Evolutionary conservation across 2,797 vertebrate species (phyloP).

Genomic region (Luscinia luscinia): DNA sequence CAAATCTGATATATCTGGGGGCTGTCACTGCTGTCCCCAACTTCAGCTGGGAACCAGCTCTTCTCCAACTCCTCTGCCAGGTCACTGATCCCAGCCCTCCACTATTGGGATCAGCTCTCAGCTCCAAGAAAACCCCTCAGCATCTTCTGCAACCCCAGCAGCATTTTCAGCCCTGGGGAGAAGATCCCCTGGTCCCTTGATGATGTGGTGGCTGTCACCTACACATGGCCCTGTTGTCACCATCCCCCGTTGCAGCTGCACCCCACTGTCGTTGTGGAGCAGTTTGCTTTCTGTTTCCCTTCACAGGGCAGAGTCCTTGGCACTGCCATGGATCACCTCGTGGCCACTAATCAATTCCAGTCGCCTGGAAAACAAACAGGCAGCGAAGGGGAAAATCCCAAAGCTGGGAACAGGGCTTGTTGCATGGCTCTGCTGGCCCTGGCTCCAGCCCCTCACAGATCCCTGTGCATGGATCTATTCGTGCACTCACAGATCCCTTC

Average conservation of each 20-base stretch:
- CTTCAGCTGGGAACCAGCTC: background rate
- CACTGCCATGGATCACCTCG: background rate
- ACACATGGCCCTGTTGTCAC: background rate
- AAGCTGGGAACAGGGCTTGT: background rate
- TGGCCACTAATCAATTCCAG: background rate
- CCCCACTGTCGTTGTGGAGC: background rate
- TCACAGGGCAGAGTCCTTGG: background rate
- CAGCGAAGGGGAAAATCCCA: background rate
- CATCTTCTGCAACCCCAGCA: background rate
- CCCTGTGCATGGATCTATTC: fast-evolving
- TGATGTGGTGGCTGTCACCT: background rate
- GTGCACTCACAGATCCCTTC: background rate
- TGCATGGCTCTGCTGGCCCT: background rate
- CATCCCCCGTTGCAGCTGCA: fast-evolving
- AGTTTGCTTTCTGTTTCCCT: background rate
- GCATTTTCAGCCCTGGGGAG: background rate
- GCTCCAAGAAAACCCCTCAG: background rate
- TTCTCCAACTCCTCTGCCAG: fast-evolving
- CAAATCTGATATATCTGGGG: fast-evolving
- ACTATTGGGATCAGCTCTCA: background rate
- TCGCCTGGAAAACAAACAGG: background rate
- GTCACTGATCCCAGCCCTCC: background rate
- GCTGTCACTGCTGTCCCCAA: background rate
- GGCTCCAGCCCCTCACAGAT: fast-evolving
- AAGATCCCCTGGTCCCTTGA: fast-evolving